Base-by-base conservation (phyloP, 2,797 vertebrate genomes). In the Sebastolobus altivelis region DNA sequence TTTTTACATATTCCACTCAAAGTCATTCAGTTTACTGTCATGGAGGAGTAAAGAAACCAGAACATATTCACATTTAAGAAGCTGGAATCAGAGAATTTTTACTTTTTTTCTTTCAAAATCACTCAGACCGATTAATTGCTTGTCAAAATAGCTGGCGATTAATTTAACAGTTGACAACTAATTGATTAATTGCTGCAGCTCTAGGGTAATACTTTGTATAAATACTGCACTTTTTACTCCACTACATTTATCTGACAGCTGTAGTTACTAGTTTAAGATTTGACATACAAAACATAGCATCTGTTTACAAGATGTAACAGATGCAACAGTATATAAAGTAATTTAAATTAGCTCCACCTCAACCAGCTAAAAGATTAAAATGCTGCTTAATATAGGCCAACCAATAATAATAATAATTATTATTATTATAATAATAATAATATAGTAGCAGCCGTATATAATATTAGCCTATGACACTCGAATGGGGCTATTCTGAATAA, bases 171-270 rank as follows among this genome's bases (percentile, higher is more conserved):
- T 49, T 49, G 46, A 49, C 18, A 20, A 49, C 46, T 49, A 49
- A 49, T 49, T 7, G 16, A 49, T 49, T 49, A 49, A 18, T 49
- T 49, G 2, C 18, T 49, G 18, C 18, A 8, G 46, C 46, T 46
- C 8, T 0, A 16, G 0, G 3, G 5, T 35, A 43, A 63, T 29
- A 54, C 20, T 10, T 13, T 35, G 6, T 58, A 14, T 27, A 20
- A 22, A 59, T 38, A 56, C 5, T 46, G 12, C 6, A 16, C 14
- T 8, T 49, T 58, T 63, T 58, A n/a, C 2, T 40, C n/a, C 3
- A 62, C 35, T 25, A n/a, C 4, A 75, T 72, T 25, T 31, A 59
- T 43, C 22, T 55, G 9, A 72, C 22, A 79, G 31, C 22, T 62
- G 16, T 43, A 59, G 12, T 25, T n/a, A 38, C 22, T 20, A 25